A percentile compares a stretch with the other conserved stretches of the same genome.
Evolutionary conservation across 1,140 invertebrate species (phyloP).

Genomic region (Drosophila yakuba): DNA sequence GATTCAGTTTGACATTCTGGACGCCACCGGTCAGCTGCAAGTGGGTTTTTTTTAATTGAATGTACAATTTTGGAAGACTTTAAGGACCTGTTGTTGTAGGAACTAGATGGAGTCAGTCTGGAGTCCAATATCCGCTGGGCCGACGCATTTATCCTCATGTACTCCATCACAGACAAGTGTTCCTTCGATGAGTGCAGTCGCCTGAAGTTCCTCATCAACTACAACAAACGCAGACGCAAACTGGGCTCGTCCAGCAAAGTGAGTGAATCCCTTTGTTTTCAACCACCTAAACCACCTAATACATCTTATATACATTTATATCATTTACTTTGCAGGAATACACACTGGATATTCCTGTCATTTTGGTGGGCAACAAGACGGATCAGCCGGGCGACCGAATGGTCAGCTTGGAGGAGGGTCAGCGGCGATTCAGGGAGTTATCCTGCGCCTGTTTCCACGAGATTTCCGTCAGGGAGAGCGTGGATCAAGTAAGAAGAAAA

Average conservation of each 20-base stretch:
- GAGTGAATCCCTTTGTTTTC: slow-evolving; percentile 1
- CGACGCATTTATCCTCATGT: slow-evolving; percentile 93
- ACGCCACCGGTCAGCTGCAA: slow-evolving; percentile 90
- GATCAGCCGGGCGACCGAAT: slow-evolving; percentile 92
- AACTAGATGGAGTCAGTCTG: slow-evolving; percentile 88
- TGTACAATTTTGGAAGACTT: no score
- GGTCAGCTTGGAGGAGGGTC: slow-evolving; percentile 90
- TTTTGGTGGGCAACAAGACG: slow-evolving; percentile 92
- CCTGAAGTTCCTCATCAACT: slow-evolving; percentile 91
- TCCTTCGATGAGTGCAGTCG: slow-evolving; percentile 94
- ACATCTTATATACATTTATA: background rate
- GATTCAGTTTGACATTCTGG: slow-evolving; percentile 91
- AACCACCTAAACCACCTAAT: no score
- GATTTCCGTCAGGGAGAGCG: slow-evolving; percentile 92
- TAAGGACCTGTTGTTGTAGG: slow-evolving; percentile 81
- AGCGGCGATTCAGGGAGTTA: slow-evolving; percentile 90
- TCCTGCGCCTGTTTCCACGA: slow-evolving; percentile 93
- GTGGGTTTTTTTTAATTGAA: slow-evolving; percentile 85
- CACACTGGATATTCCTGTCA: slow-evolving; percentile 88
- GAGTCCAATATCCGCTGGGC: slow-evolving; percentile 93
- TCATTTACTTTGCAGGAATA: slow-evolving; percentile 85
- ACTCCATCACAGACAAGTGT: slow-evolving; percentile 92
- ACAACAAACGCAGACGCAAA: slow-evolving; percentile 89
- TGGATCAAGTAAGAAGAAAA: slow-evolving; percentile 87
- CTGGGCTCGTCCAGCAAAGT: slow-evolving; percentile 86